These are phyloP conservation scores for Myopa tessellatipennis DNA, from an alignment of 2,888 invertebrate genomes.

Conservation along the genomic window DNA sequence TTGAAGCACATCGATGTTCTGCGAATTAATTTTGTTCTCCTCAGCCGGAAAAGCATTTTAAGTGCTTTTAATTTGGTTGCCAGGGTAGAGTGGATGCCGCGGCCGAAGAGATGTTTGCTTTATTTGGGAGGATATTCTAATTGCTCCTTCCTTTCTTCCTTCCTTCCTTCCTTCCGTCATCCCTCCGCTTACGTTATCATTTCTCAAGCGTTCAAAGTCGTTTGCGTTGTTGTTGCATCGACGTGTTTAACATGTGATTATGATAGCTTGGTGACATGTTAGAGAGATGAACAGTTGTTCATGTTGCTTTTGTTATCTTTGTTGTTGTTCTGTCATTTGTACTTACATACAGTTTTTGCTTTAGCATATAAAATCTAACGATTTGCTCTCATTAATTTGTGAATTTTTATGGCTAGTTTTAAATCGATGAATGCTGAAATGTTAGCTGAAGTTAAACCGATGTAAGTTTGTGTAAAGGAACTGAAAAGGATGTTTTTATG, in stretches of 20 bases:
- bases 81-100: neutral
- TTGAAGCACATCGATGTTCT: neutral
- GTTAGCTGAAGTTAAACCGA: neutral
- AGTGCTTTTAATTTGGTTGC: slow-evolving; percentile 23
- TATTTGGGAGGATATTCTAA: slow-evolving; percentile 17
- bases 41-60: slow-evolving; percentile 29
- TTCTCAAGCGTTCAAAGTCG: neutral
- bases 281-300: neutral
- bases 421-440: neutral
- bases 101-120: neutral
- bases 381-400: slow-evolving; percentile 39
- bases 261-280: neutral
- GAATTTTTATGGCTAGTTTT: slow-evolving; percentile 15
- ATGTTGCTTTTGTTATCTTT: slow-evolving; percentile 12
- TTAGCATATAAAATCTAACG: slow-evolving; percentile 45
- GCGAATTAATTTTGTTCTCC: slow-evolving; percentile 33
- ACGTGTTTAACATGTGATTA: neutral
- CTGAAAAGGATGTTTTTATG: neutral
- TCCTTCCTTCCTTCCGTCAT: neutral
- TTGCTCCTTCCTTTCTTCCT: neutral
- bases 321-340: slow-evolving; percentile 45
- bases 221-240: neutral
- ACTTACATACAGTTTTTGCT: slow-evolving; percentile 49
- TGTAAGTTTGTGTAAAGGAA: neutral
- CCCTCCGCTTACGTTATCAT: neutral